These are phyloP conservation scores for Rosalia funebris DNA, from an alignment of 2,888 invertebrate species.

Conservation along the genomic window DNA sequence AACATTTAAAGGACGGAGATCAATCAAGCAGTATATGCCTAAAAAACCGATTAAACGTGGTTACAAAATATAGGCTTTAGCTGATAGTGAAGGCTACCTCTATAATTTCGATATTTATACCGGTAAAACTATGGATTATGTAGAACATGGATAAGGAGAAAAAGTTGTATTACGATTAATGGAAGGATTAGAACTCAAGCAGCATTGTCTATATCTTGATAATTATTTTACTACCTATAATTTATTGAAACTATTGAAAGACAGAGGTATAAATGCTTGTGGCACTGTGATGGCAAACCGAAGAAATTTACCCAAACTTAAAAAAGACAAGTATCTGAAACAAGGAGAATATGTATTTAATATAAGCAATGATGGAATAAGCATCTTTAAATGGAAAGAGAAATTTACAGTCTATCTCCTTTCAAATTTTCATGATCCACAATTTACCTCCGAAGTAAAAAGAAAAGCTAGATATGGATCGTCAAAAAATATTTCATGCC, in stretches of 20 bases:
- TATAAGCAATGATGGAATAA: neutral
- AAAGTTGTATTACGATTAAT: constrained; percentile 19
- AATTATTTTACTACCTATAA: neutral
- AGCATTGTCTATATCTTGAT: neutral
- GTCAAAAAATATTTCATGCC: constrained; percentile 14
- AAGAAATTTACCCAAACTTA: constrained; percentile 10
- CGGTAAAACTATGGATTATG: constrained; percentile 23
- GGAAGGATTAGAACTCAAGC: constrained; percentile 5
- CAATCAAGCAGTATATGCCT: constrained; percentile 50
- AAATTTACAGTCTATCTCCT: constrained; percentile 47
- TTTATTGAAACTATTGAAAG: neutral
- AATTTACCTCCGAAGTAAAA: constrained; percentile 29
- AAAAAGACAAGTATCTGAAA: constrained; percentile 28
- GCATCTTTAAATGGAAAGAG: constrained; percentile 41
- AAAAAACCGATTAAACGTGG: constrained; percentile 9
- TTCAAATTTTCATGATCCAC: constrained; percentile 48
- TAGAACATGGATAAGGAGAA: constrained; percentile 20
- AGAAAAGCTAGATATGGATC: constrained; percentile 4
- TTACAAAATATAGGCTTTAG: constrained; percentile 21
- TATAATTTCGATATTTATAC: constrained; percentile 25
- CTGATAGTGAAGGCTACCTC: constrained; percentile 24
- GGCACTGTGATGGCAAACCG: constrained; percentile 18
- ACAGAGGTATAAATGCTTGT: constrained; percentile 12
- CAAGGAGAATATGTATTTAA: constrained; percentile 29
- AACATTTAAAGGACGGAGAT: constrained; percentile 38